Conservation (phyloP, 1,140 invertebrate genomes). For the Steinernema feltiae region DNA sequence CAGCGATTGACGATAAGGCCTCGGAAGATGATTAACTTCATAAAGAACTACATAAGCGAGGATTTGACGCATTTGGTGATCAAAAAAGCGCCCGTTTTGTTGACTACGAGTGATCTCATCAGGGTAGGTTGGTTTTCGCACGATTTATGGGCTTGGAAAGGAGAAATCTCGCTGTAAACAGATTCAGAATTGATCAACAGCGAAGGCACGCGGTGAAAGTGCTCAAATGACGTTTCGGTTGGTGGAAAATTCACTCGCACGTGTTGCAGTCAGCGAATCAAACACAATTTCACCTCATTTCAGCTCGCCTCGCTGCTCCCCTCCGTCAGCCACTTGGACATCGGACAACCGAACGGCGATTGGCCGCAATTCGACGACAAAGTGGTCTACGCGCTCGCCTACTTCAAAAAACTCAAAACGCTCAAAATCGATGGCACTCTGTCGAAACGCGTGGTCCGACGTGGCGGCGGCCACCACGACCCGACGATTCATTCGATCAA, state of each 20-base stretch:
- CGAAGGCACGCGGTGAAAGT: no score
- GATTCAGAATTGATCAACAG: no score
- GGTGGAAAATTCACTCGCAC: no score
- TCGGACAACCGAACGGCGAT: background rate
- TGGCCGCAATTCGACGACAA: constrained; percentile 8
- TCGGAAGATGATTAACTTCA: background rate
- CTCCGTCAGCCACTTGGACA: background rate
- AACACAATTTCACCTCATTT: background rate
- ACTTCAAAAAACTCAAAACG: background rate
- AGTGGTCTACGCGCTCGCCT: background rate
- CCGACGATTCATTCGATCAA: background rate
- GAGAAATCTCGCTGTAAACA: no score
- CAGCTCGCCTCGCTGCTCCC: background rate
- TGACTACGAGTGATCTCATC: background rate
- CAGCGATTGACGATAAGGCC: background rate
- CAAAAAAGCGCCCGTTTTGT: background rate
- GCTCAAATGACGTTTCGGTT: no score
- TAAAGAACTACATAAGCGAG: background rate
- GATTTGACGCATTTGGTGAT: background rate
- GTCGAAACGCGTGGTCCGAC: background rate
- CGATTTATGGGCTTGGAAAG: no score
- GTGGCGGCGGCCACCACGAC: background rate
- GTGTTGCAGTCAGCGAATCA: no score
- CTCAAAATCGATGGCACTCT: constrained; percentile 1
- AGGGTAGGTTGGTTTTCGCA: background rate